Conservation (phyloP, 2,888 invertebrate genomes). For the Eledona agricola region DNA sequence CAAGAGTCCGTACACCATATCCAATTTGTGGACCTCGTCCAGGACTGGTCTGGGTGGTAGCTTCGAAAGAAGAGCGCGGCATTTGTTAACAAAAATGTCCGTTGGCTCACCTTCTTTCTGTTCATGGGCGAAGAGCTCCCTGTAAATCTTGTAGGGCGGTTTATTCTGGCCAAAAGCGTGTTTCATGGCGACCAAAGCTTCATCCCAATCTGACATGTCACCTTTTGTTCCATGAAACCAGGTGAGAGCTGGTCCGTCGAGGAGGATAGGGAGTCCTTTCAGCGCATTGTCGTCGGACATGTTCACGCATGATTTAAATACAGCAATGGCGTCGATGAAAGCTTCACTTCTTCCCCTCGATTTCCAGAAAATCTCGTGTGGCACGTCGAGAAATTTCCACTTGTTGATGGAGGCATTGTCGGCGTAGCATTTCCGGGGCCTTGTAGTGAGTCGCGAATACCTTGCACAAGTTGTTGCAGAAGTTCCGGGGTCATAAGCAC, state of each 20-base stretch:
- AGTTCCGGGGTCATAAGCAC: too few relatives aligned
- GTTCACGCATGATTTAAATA: constrained; percentile 43
- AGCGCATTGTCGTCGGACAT: constrained; percentile 42
- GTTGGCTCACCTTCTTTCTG: constrained; percentile 29
- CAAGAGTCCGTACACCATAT: constrained; percentile 29
- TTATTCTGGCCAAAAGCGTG: constrained; percentile 36
- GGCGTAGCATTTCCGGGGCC: too few relatives aligned
- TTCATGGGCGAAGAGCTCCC: constrained; percentile 32
- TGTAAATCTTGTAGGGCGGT: constrained; percentile 32
- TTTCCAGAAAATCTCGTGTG: constrained; percentile 38
- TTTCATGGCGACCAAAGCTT: too few relatives aligned
- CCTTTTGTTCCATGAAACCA: constrained; percentile 46
- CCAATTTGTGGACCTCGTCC: constrained; percentile 14
- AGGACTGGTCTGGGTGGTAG: constrained; percentile 14
- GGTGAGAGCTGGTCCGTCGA: constrained; percentile 39
- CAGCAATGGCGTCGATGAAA: constrained; percentile 43
- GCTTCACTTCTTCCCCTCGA: constrained; percentile 36
- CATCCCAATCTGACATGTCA: too few relatives aligned
- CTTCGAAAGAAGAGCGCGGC: constrained; percentile 18
- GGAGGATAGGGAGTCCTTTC: constrained; percentile 44
- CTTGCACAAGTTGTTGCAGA: too few relatives aligned
- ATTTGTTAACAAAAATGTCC: constrained; percentile 26
- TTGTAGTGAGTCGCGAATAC: too few relatives aligned
- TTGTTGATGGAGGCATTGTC: too few relatives aligned
- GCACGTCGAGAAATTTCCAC: constrained; percentile 37